Conservation (phyloP, 2,888 invertebrate species). For the Drosophila nr. perissopoda region DNA sequence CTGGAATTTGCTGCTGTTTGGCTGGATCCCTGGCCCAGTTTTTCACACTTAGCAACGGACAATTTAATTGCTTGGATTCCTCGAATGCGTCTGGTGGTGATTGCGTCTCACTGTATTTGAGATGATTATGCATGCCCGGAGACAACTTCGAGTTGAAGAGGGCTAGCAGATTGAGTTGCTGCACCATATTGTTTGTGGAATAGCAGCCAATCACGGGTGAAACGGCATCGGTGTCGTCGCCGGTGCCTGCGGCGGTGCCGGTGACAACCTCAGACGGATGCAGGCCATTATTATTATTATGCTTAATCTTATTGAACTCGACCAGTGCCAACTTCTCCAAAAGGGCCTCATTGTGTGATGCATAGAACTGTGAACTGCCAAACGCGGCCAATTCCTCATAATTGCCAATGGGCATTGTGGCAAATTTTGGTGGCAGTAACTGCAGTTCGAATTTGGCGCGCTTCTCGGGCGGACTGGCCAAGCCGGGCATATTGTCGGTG, state of each 20-base stretch:
- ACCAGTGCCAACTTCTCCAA: conserved; percentile 81
- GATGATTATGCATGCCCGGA: conserved; percentile 31
- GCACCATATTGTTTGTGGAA: conserved; percentile 85
- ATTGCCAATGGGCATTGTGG: conserved; percentile 55
- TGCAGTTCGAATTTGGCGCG: conserved; percentile 79
- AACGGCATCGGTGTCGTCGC: conserved; percentile 65
- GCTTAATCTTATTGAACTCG: conserved; percentile 67
- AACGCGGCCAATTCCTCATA: conserved; percentile 79
- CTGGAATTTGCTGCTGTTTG: conserved; percentile 43
- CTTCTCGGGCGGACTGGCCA: conserved; percentile 79
- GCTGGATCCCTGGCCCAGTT: conserved; percentile 82
- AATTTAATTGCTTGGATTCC: conserved; percentile 50
- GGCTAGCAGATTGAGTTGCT: conserved; percentile 86
- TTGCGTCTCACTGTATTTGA: conserved; percentile 27
- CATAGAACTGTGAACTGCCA: conserved; percentile 70
- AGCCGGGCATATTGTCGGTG: conserved; percentile 86
- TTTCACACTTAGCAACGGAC: conserved; percentile 79
- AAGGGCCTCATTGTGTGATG: conserved; percentile 74
- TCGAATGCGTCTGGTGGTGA: conserved; percentile 22
- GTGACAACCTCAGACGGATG: conserved; percentile 22
- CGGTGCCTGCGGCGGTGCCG: background rate
- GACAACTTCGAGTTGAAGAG: conserved; percentile 85
- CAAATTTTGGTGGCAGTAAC: conserved; percentile 70
- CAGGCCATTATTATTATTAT: conserved; percentile 76
- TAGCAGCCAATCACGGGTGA: conserved; percentile 85